phyloP scores from a whole-genome alignment of 2,888 invertebrate species.

The Panopea generosa region DNA sequence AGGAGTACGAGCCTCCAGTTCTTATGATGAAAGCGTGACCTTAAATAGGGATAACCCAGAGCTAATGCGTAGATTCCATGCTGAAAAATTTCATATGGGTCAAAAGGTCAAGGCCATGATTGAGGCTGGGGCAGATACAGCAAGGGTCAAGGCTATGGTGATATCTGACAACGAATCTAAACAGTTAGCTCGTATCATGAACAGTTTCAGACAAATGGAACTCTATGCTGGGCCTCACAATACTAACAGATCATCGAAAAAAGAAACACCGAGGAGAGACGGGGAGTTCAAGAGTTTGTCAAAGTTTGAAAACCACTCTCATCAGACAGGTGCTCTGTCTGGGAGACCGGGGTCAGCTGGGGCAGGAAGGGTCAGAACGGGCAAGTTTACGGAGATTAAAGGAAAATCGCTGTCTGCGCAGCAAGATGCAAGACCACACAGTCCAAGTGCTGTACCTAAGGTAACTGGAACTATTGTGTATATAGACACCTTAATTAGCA shows the following conservation, averaged over 20 bases:
- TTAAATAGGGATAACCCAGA: constrained; percentile 69
- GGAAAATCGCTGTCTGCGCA: constrained; percentile 30
- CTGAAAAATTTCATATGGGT: constrained; percentile 67
- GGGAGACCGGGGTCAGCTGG: constrained; percentile 72
- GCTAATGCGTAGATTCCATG: constrained; percentile 68
- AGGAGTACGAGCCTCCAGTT: constrained; percentile 49
- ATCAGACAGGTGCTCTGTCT: constrained; percentile 23
- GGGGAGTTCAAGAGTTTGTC: constrained; percentile 45
- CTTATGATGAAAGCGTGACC: constrained; percentile 60
- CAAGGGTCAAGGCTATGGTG: constrained; percentile 67
- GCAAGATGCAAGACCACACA: constrained; percentile 30
- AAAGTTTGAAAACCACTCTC: constrained; percentile 39
- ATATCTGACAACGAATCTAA: constrained; percentile 73
- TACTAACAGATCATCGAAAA: constrained; percentile 50
- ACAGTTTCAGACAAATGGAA: constrained; percentile 79
- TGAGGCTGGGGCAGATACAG: constrained; percentile 69
- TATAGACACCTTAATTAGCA: not conserved
- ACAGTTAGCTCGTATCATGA: constrained; percentile 77
- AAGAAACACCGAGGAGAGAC: constrained; percentile 56
- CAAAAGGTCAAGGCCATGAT: constrained; percentile 74
- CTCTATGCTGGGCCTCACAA: constrained; percentile 74
- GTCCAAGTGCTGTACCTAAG: constrained; percentile 55
- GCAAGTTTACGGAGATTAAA: constrained; percentile 76
- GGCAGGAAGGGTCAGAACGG: constrained; percentile 58
- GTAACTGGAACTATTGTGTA: constrained; percentile 35